Evolutionary conservation across 1,140 invertebrate genomes (phyloP).

Genomic region (Drosophila ohnishii): DNA sequence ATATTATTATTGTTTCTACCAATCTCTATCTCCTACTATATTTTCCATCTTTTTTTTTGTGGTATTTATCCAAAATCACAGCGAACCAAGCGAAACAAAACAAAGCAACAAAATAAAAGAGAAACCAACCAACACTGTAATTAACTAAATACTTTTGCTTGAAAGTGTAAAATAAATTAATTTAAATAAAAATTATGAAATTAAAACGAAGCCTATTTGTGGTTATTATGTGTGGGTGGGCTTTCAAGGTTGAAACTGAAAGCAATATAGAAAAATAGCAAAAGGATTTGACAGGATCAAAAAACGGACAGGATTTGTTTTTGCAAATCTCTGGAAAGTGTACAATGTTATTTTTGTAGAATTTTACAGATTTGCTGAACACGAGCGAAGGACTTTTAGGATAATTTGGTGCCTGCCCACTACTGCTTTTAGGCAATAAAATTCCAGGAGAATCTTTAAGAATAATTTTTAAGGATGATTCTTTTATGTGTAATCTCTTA

Average conservation of each 20-base stretch:
- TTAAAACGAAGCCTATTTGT: slow-evolving; percentile 22
- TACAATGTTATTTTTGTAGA: too few relatives aligned
- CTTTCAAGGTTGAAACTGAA: neutral
- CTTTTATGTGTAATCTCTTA: too few relatives aligned
- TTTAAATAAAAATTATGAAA: slow-evolving; percentile 79
- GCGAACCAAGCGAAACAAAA: slow-evolving; percentile 47
- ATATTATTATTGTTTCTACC: slow-evolving; percentile 58
- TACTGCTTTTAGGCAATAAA: too few relatives aligned
- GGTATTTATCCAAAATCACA: slow-evolving; percentile 47
- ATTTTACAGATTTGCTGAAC: too few relatives aligned
- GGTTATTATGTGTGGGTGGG: neutral
- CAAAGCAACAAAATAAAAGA: slow-evolving; percentile 50
- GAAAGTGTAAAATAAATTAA: slow-evolving; percentile 79
- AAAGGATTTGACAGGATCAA: too few relatives aligned
- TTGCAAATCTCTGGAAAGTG: too few relatives aligned
- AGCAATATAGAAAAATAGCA: too few relatives aligned
- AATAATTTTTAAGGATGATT: too few relatives aligned
- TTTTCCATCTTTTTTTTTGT: slow-evolving; percentile 38
- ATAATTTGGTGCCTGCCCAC: too few relatives aligned
- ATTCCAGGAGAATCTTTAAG: too few relatives aligned
- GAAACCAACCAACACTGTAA: slow-evolving; percentile 71
- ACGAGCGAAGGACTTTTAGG: too few relatives aligned
- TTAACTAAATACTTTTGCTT: slow-evolving; percentile 76
- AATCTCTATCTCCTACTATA: slow-evolving; percentile 45
- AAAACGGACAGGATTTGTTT: too few relatives aligned